Evolutionary conservation across 2,797 vertebrate genomes (phyloP).

Genomic region (Crocidura indochinensis): DNA sequence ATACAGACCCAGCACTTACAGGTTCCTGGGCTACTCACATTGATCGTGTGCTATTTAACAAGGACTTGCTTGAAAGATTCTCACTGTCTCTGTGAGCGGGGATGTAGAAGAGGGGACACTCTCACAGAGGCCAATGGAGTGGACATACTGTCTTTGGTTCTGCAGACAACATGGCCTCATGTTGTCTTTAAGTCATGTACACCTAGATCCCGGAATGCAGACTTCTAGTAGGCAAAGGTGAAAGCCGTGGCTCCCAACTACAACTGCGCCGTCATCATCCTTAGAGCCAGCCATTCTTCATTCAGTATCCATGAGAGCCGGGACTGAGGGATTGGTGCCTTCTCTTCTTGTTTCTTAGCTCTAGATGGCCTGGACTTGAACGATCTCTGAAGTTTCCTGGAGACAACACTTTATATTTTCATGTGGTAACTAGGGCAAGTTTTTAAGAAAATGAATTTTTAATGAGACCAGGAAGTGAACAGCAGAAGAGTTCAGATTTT

Average conservation of each 20-base stretch:
- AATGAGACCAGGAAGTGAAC: not conserved
- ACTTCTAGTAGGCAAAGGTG: not conserved
- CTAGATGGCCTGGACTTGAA: not conserved
- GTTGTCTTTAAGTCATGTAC: not conserved
- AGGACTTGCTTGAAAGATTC: conserved; percentile 58
- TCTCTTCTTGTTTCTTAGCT: not conserved
- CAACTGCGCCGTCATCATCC: not conserved
- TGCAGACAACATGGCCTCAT: not conserved
- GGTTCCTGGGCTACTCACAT: conserved; percentile 14
- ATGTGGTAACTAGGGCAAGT: not conserved
- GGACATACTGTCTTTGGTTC: not conserved
- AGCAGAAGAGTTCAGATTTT: conserved; percentile 10
- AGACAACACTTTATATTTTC: conserved; percentile 40
- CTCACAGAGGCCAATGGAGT: not conserved
- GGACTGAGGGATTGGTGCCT: not conserved
- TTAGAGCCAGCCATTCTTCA: not conserved
- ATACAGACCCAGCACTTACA: conserved; percentile 72
- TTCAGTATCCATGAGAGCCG: not conserved
- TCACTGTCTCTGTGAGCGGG: conserved; percentile 53
- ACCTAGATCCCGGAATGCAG: not conserved
- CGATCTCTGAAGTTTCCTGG: not conserved
- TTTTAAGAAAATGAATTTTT: conserved; percentile 39
- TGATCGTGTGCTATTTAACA: conserved; percentile 60
- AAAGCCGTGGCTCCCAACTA: not conserved
- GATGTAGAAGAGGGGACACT: not conserved